Conservation (phyloP, 92 coral and sea anemone genomes). For the Montipora capitata region DNA sequence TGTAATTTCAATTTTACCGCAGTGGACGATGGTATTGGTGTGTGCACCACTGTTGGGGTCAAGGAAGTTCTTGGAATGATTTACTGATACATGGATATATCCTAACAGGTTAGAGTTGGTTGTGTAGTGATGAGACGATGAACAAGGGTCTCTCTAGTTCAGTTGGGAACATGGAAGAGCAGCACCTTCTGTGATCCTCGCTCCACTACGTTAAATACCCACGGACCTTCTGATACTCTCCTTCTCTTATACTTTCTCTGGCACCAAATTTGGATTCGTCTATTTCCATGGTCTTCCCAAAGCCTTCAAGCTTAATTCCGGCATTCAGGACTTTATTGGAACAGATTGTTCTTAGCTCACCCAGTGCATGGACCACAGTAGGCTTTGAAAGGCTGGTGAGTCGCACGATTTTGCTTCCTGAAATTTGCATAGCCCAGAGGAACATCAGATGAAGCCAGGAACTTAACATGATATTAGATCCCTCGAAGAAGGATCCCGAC, state of each 20-base stretch:
- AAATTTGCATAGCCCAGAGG: neutral
- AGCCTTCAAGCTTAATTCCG: neutral
- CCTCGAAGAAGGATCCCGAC: constrained; percentile 15
- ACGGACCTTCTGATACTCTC: neutral
- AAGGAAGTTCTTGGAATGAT: neutral
- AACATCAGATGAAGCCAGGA: constrained; percentile 1
- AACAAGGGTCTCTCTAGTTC: neutral
- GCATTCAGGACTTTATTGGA: neutral
- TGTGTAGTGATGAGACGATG: neutral
- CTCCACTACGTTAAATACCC: neutral
- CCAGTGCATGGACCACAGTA: neutral
- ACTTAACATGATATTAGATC: constrained; percentile 8
- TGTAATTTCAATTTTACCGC: neutral
- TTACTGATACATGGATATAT: neutral
- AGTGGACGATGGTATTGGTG: neutral
- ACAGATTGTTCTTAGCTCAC: neutral
- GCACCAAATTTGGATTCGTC: neutral
- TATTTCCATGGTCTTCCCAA: neutral
- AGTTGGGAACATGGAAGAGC: neutral
- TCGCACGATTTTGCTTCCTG: neutral
- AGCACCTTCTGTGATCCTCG: neutral
- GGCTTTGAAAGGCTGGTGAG: constrained; percentile 2
- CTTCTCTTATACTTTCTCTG: neutral
- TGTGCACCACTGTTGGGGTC: constrained; percentile 1
- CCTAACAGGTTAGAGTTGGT: neutral